A percentile compares a stretch with the other conserved stretches of the same genome.
These are phyloP conservation scores for Oscheius sp. DNA, from an alignment of 2,888 invertebrate genomes.

Conservation along the genomic window DNA sequence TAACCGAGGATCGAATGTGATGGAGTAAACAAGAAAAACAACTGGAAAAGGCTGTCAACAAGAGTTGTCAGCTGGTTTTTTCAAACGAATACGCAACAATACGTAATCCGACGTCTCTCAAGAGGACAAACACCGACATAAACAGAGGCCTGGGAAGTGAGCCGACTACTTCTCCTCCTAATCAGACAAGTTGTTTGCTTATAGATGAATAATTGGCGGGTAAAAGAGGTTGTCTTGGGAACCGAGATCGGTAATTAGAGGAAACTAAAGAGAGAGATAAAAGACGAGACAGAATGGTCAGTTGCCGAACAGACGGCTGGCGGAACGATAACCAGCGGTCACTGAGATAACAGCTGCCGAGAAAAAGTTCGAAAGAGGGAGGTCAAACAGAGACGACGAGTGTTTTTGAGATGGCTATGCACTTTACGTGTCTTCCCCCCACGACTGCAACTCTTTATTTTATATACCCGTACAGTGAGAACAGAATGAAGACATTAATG, in stretches of 20 bases:
- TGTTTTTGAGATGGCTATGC: constrained; percentile 12
- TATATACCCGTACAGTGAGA: neutral
- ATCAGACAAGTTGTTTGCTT: neutral
- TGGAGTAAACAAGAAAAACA: neutral
- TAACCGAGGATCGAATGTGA: neutral
- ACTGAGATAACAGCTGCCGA: constrained; percentile 30
- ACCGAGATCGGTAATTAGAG: neutral
- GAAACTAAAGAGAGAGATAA: neutral
- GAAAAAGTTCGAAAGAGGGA: constrained; percentile 3
- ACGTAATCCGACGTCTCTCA: constrained; percentile 6
- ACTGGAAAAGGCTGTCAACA: constrained; percentile 12
- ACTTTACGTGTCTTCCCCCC: constrained; percentile 16
- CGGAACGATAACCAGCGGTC: constrained; percentile 36
- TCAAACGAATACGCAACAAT: constrained; percentile 15
- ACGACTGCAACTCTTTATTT: neutral
- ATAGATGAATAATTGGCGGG: neutral
- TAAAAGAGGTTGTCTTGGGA: neutral
- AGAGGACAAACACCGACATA: neutral
- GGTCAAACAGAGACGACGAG: constrained; percentile 15
- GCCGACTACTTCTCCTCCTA: neutral
- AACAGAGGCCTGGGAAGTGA: neutral
- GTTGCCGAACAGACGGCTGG: constrained; percentile 20
- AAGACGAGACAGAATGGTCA: constrained; percentile 15
- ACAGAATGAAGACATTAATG: neutral
- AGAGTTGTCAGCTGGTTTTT: constrained; percentile 25